Evolutionary conservation across 2,113 vertebrate genomes (phyloP), one percentile per base, ranked within the genome.

Genomic region (Neomonachus schauinslandi): DNA sequence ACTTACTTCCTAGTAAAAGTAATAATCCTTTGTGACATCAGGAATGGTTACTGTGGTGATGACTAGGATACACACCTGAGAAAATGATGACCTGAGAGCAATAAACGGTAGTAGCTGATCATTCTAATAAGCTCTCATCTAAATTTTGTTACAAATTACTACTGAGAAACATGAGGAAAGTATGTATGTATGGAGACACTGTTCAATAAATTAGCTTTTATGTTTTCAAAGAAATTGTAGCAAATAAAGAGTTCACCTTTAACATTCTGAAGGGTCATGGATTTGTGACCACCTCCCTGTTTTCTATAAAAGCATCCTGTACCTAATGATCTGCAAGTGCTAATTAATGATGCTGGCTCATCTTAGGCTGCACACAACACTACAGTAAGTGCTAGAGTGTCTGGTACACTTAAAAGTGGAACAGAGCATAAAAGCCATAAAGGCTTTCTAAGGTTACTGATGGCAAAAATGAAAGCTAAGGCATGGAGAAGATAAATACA

Each of bases 1-100:
- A 91, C 39, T 95, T 91, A 39, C 49, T 97, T 80, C 90, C 67
- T 21, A 97, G 7, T 11, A 93, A 28, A 96, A 98, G 72, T n/a
- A 77, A 94, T 26, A 95, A 94, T 91, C 9, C 87, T 92, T 89
- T 89, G 14, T 91, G 90, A 93, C 57, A 94, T 71, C 71, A 92
- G 95, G 51, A 72, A 74, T 55, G 39, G 36, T 91, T 91, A 36
- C 53, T 89, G 51, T 55, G 49, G 92, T 97, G 67, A 79, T 74
- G 65, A 96, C 97, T 42, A 79, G 19, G 14, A 96, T 42, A 46
- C 18, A 71, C 49, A 72, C 3, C 51, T 89, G 31, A 97, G 79
- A 96, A 96, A 91, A 98, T 57, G 26, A 89, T n/a, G 85, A 87
- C 1, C 0, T 0, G 0, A 21, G 33, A 67, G 28, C 55, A 97